A percentile compares a stretch with the other conserved stretches of the same genome.
phyloP scores from a whole-genome alignment of 2,888 invertebrate species.

The Macrosoma leucophasiata region DNA sequence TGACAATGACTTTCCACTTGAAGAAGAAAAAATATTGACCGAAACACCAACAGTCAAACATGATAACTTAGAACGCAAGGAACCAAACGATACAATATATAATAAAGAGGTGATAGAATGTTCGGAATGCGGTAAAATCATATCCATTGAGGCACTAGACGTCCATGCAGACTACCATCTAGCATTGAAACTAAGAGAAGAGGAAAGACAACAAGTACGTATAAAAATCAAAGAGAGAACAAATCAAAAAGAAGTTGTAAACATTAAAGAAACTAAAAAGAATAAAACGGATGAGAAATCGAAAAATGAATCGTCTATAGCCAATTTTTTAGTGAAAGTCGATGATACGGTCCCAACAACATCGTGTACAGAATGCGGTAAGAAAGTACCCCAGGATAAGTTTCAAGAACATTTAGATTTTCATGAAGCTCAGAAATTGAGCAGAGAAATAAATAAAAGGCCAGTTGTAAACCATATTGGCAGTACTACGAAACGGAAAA shows the following conservation, averaged over 20 bases:
- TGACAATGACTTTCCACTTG: conserved; percentile 9
- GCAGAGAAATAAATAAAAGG: conserved; percentile 77
- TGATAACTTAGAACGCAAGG: no score
- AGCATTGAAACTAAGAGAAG: conserved; percentile 79
- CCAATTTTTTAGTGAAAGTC: conserved; percentile 66
- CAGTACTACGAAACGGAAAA: conserved; percentile 48
- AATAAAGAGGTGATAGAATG: conserved; percentile 60
- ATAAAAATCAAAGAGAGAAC: conserved; percentile 33
- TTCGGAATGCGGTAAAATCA: conserved; percentile 77
- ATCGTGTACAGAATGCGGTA: conserved; percentile 82
- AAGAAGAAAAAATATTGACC: conserved; percentile 6
- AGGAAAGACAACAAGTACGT: conserved; percentile 57
- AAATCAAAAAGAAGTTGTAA: conserved; percentile 19
- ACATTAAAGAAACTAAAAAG: conserved; percentile 27
- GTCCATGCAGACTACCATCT: conserved; percentile 86
- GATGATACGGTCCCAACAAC: conserved; percentile 50
- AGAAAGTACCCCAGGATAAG: conserved; percentile 75
- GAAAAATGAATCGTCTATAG: conserved; percentile 41
- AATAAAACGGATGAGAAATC: conserved; percentile 19
- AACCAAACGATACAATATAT: no score
- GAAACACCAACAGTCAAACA: conserved; percentile 12
- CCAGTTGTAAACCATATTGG: conserved; percentile 23
- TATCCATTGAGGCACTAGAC: conserved; percentile 74
- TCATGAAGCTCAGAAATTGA: conserved; percentile 88
- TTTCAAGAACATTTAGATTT: conserved; percentile 87